These are phyloP conservation scores for Drosophila kepulauana DNA, from an alignment of 1,140 invertebrate genomes.

Conservation along the genomic window DNA sequence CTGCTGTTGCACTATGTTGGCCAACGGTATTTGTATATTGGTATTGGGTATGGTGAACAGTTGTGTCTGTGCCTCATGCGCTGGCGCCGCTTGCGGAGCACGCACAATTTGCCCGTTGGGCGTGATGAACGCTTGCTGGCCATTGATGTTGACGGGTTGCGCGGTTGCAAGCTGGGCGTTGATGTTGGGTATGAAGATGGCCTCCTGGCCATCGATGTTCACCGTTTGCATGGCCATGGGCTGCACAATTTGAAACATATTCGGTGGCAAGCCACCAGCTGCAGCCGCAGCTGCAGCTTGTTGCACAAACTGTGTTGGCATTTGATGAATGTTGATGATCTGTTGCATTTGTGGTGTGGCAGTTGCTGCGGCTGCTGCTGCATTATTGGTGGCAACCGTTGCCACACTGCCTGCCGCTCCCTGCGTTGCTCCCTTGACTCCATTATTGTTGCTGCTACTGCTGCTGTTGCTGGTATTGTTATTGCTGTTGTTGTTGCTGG, in stretches of 20 bases:
- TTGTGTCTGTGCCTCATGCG: slow-evolving; percentile 85
- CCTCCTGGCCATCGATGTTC: slow-evolving; percentile 96
- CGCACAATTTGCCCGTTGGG: slow-evolving; percentile 89
- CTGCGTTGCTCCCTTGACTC: slow-evolving; percentile 11
- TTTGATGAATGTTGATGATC: slow-evolving; percentile 82
- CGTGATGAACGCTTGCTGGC: slow-evolving; percentile 86
- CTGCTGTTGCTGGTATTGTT: slow-evolving; percentile 14
- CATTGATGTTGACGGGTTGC: slow-evolving; percentile 79
- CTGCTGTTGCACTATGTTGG: slow-evolving; percentile 65
- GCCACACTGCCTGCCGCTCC: slow-evolving; percentile 11
- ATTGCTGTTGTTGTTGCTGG: slow-evolving; percentile 36
- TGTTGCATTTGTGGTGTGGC: slow-evolving; percentile 61
- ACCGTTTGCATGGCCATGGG: slow-evolving; percentile 91
- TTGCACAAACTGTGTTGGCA: slow-evolving; percentile 68
- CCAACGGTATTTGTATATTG: slow-evolving; percentile 87
- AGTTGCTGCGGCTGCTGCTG: slow-evolving; percentile 15
- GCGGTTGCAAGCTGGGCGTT: slow-evolving; percentile 74
- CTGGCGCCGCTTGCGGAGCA: slow-evolving; percentile 81
- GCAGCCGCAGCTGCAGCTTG: slow-evolving; percentile 31
- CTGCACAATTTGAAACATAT: slow-evolving; percentile 84
- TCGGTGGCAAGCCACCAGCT: slow-evolving; percentile 58
- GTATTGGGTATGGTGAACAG: slow-evolving; percentile 87
- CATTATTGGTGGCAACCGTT: background rate
- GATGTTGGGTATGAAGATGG: slow-evolving; percentile 92
- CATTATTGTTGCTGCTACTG: slow-evolving; percentile 43